Conservation (phyloP, 1,140 invertebrate genomes). For the Drosophila lacertosa region DNA sequence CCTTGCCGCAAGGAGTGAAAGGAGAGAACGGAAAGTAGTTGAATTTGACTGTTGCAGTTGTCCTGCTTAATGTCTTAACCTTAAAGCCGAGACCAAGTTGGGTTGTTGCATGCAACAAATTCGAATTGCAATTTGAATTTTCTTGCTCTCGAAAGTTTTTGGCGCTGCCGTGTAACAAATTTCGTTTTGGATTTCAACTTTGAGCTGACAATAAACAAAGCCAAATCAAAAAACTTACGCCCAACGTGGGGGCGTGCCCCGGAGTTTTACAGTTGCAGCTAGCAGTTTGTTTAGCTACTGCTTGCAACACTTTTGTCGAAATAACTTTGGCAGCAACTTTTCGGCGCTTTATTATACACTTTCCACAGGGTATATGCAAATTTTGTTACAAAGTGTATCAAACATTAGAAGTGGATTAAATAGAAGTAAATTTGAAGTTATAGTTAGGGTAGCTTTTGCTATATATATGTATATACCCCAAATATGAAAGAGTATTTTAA, state of each 20-base stretch:
- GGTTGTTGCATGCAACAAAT: slow-evolving; percentile 33
- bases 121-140: slow-evolving; percentile 64
- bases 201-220: slow-evolving; percentile 72
- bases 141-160: slow-evolving; percentile 47
- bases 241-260: slow-evolving; percentile 8
- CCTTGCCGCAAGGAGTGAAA: too few species aligned
- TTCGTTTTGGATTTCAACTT: slow-evolving; percentile 48
- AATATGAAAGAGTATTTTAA: slow-evolving; percentile 1
- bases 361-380: not conserved
- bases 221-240: slow-evolving; percentile 27
- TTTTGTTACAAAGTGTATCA: not conserved
- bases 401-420: too few species aligned
- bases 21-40: not conserved
- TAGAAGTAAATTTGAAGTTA: too few species aligned
- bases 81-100: too few species aligned
- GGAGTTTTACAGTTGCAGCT: slow-evolving; percentile 24
- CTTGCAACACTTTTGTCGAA: slow-evolving; percentile 71
- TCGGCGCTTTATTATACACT: slow-evolving; percentile 12
- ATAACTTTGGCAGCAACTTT: slow-evolving; percentile 65
- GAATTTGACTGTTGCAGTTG: not conserved
- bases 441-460: too few species aligned
- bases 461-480: too few species aligned
- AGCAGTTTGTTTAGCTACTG: slow-evolving; percentile 71
- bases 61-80: slow-evolving; percentile 17
- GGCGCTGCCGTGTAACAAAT: slow-evolving; percentile 30